A percentile compares a stretch with the other conserved stretches of the same genome.
phyloP scores from a whole-genome alignment of 37 sponge, comb jelly and placozoan species.

The Sycon ciliatum region DNA sequence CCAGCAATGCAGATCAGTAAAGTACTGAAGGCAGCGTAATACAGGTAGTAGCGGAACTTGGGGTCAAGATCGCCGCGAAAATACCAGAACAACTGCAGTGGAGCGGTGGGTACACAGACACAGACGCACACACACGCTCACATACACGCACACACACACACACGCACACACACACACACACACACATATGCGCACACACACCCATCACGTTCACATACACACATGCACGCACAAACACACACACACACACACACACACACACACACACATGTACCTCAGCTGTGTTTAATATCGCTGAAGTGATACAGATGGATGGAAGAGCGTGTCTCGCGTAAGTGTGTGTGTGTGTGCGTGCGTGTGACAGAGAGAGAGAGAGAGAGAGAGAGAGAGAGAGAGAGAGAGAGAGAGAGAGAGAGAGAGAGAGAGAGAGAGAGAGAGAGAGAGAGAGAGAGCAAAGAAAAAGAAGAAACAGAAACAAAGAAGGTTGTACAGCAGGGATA shows the following conservation, averaged over 20 bases:
- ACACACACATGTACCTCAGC: neutral
- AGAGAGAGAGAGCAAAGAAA: no score
- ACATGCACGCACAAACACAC: slow-evolving; percentile 17
- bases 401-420: no score
- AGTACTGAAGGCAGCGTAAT: slow-evolving; percentile 19
- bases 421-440: no score
- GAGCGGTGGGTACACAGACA: neutral
- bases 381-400: no score
- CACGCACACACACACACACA: slow-evolving; percentile 18
- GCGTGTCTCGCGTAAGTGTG: no score
- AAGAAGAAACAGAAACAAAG: no score
- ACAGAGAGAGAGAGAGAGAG: no score
- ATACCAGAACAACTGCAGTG: neutral
- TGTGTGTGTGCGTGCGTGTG: no score
- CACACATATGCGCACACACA: slow-evolving; percentile 13
- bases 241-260: neutral
- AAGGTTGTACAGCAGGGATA: no score
- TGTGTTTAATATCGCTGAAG: neutral
- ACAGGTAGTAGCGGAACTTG: slow-evolving; percentile 40
- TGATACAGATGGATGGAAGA: no score
- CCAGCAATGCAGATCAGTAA: neutral
- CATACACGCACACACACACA: slow-evolving; percentile 31
- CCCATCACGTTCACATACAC: neutral
- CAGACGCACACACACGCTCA: slow-evolving; percentile 22
- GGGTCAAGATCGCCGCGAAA: neutral